Base-by-base conservation (phyloP, 2,113 vertebrate species). In the Pipa parva region DNA sequence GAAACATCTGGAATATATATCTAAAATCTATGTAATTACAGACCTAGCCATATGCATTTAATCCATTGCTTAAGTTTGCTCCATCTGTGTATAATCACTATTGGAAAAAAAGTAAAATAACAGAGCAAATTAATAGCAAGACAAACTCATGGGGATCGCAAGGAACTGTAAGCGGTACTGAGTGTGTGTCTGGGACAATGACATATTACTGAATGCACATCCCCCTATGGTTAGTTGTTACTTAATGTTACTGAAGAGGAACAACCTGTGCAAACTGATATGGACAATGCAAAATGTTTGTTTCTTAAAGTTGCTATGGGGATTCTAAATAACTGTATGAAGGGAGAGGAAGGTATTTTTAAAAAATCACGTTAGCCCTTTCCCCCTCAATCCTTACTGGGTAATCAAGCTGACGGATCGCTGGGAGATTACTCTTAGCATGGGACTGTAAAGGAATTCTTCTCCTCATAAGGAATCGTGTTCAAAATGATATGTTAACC, bases 401-500 rank as follows among this genome's bases (percentile, higher is more conserved):
- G 65, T 60, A 56, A 69, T 69, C 65, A 29, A 50, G 65, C 25
- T 7, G n/a, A 59, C 42, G 29, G 65, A 68, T 69, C 49, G 49
- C 46, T 52, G 56, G 45, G 60, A 33, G 65, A 60, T 60, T 59
- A 59, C 26, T 51, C 65, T 69, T 29, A 59, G 57, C 29, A 69
- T 60, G 65, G 57, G 46, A 58, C 51, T 59, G 56, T 52, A 69
- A 51, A 52, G 65, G 48, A 69, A 69, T 69, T 69, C 65, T 52
- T 69, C 65, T 59, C 65, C 65, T 69, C 65, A 69, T 69, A 69
- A 60, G 65, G 65, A 69, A 69, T 31, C 57, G 57, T 29, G 56
- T 60, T 69, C 31, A 60, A 55, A 58, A 60, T 31, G 57, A 59
- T 15, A 60, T 60, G 56, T 69, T 29, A 69, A 52, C 56, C 65